Conservation (phyloP, 1,140 invertebrate genomes). For the Thaumetopoea pityocampa region DNA sequence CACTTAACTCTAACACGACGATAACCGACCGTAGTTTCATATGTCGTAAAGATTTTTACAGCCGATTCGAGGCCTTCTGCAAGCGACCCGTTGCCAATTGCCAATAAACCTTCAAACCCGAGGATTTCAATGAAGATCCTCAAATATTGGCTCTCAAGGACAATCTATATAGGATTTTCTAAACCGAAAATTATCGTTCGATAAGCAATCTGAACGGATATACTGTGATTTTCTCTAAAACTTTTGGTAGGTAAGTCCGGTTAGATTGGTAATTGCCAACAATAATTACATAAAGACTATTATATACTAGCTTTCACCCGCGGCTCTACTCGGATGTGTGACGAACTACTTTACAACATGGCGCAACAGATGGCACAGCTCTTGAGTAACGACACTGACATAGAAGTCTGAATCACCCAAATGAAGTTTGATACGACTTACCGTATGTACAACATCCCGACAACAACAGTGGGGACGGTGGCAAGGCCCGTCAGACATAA, state of each 20-base stretch:
- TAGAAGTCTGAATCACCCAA: too few relatives aligned
- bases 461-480: too few relatives aligned
- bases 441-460: too few relatives aligned
- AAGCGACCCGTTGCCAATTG: slow-evolving; percentile 32
- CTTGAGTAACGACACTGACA: too few relatives aligned
- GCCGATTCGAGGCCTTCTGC: slow-evolving; percentile 33
- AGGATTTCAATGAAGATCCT: slow-evolving; percentile 42
- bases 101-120: slow-evolving; percentile 37
- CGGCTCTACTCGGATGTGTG: too few relatives aligned
- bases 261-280: slow-evolving; percentile 12
- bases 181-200: slow-evolving; percentile 24
- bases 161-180: slow-evolving; percentile 22
- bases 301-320: too few relatives aligned
- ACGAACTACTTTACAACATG: too few relatives aligned
- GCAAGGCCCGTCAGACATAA: too few relatives aligned
- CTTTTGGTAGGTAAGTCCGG: slow-evolving; percentile 4
- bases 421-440: too few relatives aligned
- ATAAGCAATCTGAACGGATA: slow-evolving; percentile 12
- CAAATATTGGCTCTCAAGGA: slow-evolving; percentile 26
- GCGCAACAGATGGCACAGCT: too few relatives aligned
- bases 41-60: slow-evolving; percentile 58
- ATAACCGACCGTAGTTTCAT: slow-evolving; percentile 57
- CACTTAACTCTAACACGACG: slow-evolving; percentile 41
- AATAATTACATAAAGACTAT: too few relatives aligned
- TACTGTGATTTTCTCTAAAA: slow-evolving; percentile 9